Evolutionary conservation across 2,888 invertebrate genomes (phyloP), one percentile per base, ranked within the genome.

Genomic region (Protophormia terraenovae): DNA sequence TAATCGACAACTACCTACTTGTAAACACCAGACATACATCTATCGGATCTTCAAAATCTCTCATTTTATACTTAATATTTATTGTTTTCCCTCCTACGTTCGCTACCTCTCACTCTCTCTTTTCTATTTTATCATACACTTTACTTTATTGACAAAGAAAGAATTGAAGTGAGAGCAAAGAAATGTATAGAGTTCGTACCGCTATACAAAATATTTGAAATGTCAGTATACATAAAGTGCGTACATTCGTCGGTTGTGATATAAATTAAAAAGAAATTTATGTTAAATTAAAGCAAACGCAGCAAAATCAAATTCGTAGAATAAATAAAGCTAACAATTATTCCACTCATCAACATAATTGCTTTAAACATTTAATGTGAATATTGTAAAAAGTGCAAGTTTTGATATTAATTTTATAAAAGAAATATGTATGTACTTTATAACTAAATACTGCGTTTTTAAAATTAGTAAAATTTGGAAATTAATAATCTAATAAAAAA

Each of bases 201-300:
- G 73, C 58, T 73, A 73, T 60, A 76, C 16, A 67, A 81, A 58
- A 69, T 62, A 47, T 75, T 83, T 82, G 38, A 47, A 72, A 71
- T 41, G 67, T 86, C 50, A 87, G 87, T 87, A 69, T 76, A 32
- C 69, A 55, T 60, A 73, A 79, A 86, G 86, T 83, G 79, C 83
- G 86, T 86, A 73, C 62, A 76, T 86, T 73, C 67, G 73, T 81
- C 79, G 86, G 87, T 86, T 86, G 86, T 60, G 66, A 79, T 78
- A 41, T 64, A 55, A 60, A 35, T 75, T 29, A 29, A 62, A 73
- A 45, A 64, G 29, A 66, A 32, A 41, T 10, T 47, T 69, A n/a
- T 45, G 32, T 38, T 38, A 32, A 66, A 27, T 55, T 24, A 22
- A 64, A 64, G 32, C 1, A 14, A 67, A 14, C 32, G 67, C 32